phyloP scores from a whole-genome alignment of 2,888 invertebrate species.

The Metellina segmentata region DNA sequence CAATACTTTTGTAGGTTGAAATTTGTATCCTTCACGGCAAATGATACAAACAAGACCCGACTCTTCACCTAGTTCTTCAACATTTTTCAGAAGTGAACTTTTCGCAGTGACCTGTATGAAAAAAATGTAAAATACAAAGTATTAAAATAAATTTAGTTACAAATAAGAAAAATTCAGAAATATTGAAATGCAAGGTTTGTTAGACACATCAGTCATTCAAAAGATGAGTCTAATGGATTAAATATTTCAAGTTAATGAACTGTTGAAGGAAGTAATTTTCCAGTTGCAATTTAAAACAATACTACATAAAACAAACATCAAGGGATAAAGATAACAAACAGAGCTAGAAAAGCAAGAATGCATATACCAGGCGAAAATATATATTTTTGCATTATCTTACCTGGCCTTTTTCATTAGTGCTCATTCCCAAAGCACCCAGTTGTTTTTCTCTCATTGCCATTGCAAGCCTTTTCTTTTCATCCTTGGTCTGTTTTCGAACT shows the following conservation, averaged over 20 bases:
- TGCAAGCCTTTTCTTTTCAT: conserved; percentile 97
- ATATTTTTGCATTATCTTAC: conserved; percentile 82
- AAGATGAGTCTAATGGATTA: not conserved
- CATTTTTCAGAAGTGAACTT: conserved; percentile 91
- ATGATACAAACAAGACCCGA: conserved; percentile 97
- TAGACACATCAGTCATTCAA: not conserved
- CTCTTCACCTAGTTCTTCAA: conserved; percentile 97
- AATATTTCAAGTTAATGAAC: not conserved
- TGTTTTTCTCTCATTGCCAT: conserved; percentile 99
- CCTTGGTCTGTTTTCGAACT: conserved; percentile 94
- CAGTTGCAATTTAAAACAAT: no score
- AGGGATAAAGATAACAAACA: not conserved
- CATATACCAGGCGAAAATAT: no score
- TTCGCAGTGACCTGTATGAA: conserved; percentile 88
- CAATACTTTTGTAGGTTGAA: conserved; percentile 94
- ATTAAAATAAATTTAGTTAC: no score
- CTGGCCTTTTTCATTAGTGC: conserved; percentile 98
- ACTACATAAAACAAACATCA: not conserved
- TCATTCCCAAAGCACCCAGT: conserved; percentile 93
- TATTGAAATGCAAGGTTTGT: not conserved
- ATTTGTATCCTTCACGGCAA: conserved; percentile 98
- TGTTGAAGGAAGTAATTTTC: not conserved
- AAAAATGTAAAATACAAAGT: not conserved
- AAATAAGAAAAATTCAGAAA: no score
- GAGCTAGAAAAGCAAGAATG: not conserved